phyloP scores from a whole-genome alignment of 2,888 invertebrate species.

The Drosophila eohydei region DNA sequence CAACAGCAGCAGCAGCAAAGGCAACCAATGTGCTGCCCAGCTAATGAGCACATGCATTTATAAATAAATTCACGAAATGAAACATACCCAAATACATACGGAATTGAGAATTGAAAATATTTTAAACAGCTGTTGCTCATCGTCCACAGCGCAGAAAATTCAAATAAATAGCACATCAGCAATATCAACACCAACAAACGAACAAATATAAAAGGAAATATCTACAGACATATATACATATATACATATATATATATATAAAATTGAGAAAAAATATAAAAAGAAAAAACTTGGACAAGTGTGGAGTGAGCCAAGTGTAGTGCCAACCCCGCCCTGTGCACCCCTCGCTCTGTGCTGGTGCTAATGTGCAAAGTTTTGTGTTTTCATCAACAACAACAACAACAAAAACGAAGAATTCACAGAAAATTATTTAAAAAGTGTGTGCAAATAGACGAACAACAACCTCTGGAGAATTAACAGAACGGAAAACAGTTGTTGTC shows the following conservation, averaged over 20 bases:
- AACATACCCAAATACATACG: slow-evolving; percentile 77
- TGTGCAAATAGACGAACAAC: slow-evolving; percentile 72
- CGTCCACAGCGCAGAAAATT: slow-evolving; percentile 62
- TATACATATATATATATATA: slow-evolving; percentile 21
- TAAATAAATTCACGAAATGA: slow-evolving; percentile 75
- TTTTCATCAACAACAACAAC: slow-evolving; percentile 65
- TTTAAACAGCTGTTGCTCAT: slow-evolving; percentile 79
- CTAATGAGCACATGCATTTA: slow-evolving; percentile 79
- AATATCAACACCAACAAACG: slow-evolving; percentile 37
- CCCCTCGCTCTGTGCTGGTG: slow-evolving; percentile 49
- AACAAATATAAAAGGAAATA: slow-evolving; percentile 40
- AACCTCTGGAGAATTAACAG: slow-evolving; percentile 66
- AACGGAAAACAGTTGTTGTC: slow-evolving; percentile 54
- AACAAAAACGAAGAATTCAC: slow-evolving; percentile 44
- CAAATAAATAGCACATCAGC: slow-evolving; percentile 60
- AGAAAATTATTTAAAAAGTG: slow-evolving; percentile 77
- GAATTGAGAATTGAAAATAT: slow-evolving; percentile 74
- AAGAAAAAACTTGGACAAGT: slow-evolving; percentile 63
- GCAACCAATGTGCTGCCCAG: slow-evolving; percentile 33
- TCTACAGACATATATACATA: slow-evolving; percentile 13
- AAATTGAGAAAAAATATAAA: slow-evolving; percentile 22
- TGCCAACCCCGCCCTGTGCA: not conserved
- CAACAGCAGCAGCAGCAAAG: slow-evolving; percentile 15
- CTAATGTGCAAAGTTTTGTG: slow-evolving; percentile 79
- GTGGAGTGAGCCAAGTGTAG: slow-evolving; percentile 53